These are phyloP conservation scores for Otus sunia DNA, from an alignment of 2,113 vertebrate genomes.

Conservation along the genomic window DNA sequence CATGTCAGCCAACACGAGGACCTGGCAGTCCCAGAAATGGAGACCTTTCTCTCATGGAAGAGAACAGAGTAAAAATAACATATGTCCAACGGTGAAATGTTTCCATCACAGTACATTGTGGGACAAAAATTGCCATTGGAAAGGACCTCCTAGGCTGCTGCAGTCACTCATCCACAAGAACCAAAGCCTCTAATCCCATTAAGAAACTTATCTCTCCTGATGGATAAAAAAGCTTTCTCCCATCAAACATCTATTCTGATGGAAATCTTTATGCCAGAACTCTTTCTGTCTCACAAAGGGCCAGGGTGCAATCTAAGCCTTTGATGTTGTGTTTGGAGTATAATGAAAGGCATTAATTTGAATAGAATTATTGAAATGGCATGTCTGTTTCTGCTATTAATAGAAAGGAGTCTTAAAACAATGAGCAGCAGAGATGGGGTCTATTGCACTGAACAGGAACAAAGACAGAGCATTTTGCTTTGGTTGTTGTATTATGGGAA, in stretches of 20 bases:
- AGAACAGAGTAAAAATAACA: background rate
- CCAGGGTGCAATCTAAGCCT: constrained; percentile 55
- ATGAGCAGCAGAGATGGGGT: constrained; percentile 32
- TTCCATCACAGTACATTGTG: background rate
- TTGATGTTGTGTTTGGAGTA: constrained; percentile 61
- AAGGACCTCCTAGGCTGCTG: constrained; percentile 33
- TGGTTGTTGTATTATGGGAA: background rate
- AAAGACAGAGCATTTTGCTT: constrained; percentile 26
- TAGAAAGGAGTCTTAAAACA: constrained; percentile 62
- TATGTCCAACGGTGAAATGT: background rate
- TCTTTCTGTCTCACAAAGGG: constrained; percentile 35
- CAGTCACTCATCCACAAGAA: constrained; percentile 20
- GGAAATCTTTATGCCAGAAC: constrained; percentile 57
- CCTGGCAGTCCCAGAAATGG: background rate
- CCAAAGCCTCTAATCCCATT: constrained; percentile 52
- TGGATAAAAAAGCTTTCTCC: constrained; percentile 53
- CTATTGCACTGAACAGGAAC: constrained; percentile 21
- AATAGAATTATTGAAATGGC: constrained; percentile 67
- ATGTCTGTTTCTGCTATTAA: constrained; percentile 62
- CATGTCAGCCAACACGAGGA: background rate
- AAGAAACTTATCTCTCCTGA: constrained; percentile 53
- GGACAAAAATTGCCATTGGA: background rate
- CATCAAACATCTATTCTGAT: constrained; percentile 58
- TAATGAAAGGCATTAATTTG: constrained; percentile 71
- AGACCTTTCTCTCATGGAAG: background rate